Percentiles rank a stretch among this genome's conserved stretches.
phyloP scores from a whole-genome alignment of 1,140 invertebrate species.

The Micrasema minimum region DNA sequence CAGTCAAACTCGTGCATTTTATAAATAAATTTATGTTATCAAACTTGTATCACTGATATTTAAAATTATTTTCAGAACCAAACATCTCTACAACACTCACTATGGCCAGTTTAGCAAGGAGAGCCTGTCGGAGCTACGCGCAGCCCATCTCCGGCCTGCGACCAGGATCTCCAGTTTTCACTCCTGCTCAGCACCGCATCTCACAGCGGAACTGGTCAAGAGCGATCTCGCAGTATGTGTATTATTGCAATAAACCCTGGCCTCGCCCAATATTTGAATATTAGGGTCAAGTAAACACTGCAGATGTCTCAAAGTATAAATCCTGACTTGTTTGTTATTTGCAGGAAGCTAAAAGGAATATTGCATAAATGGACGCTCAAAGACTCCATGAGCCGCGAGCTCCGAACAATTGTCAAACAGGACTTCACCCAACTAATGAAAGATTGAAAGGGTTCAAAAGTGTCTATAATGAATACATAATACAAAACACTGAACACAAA shows the following conservation, averaged over 20 bases:
- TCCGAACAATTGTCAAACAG: slow-evolving; percentile 58
- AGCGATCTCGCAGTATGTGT: slow-evolving; percentile 69
- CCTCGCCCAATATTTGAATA: too few species aligned
- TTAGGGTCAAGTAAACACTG: too few species aligned
- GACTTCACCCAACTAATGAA: slow-evolving; percentile 58
- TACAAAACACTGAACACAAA: too few species aligned
- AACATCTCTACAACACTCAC: slow-evolving; percentile 64
- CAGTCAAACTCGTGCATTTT: too few species aligned
- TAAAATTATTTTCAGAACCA: slow-evolving; percentile 59
- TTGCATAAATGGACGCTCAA: slow-evolving; percentile 68
- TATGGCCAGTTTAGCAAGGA: slow-evolving; percentile 64
- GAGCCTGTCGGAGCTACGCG: slow-evolving; percentile 62
- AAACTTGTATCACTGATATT: too few species aligned
- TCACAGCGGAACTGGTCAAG: slow-evolving; percentile 67
- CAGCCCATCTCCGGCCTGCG: slow-evolving; percentile 59
- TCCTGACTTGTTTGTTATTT: too few species aligned
- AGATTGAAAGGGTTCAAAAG: slow-evolving; percentile 57
- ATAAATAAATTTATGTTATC: too few species aligned
- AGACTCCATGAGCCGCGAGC: slow-evolving; percentile 60
- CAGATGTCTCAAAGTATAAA: too few species aligned
- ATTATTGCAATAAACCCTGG: neutral
- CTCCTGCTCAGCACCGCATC: slow-evolving; percentile 62
- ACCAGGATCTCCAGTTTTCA: slow-evolving; percentile 65
- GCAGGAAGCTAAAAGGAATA: slow-evolving; percentile 67
- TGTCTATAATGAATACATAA: too few species aligned